phyloP scores from a whole-genome alignment of 2,888 invertebrate genomes.

The Lochmaea crataegi region DNA sequence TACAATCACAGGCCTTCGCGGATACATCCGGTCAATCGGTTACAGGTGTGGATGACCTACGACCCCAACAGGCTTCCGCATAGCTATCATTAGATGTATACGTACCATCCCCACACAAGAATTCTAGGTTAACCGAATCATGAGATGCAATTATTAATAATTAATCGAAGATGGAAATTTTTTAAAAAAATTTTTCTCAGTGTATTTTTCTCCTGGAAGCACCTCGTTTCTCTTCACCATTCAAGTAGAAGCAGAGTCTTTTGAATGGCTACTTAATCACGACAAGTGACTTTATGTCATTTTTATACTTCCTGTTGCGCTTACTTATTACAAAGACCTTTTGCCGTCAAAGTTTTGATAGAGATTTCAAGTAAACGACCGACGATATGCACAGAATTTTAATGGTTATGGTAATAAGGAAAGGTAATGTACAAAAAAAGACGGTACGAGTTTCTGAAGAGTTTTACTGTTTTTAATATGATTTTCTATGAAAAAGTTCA shows the following conservation, averaged over 20 bases:
- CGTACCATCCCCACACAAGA: slow-evolving; percentile 47
- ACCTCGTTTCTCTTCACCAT: slow-evolving; percentile 22
- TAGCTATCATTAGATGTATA: slow-evolving; percentile 52
- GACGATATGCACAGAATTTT: slow-evolving; percentile 26
- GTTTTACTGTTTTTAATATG: background rate
- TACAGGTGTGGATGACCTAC: slow-evolving; percentile 62
- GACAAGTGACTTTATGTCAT: slow-evolving; percentile 34
- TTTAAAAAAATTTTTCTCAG: background rate
- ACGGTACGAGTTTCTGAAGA: background rate
- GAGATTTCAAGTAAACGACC: slow-evolving; percentile 37
- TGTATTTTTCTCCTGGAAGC: background rate
- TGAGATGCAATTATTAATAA: slow-evolving; percentile 21
- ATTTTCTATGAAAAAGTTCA: no score
- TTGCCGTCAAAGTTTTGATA: slow-evolving; percentile 39
- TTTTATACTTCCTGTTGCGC: slow-evolving; percentile 44
- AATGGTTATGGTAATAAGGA: slow-evolving; percentile 34
- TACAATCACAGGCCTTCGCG: background rate
- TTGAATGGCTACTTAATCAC: slow-evolving; percentile 38
- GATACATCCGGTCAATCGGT: slow-evolving; percentile 59
- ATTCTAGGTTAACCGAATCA: slow-evolving; percentile 51
- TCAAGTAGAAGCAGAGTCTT: slow-evolving; percentile 22
- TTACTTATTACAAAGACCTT: slow-evolving; percentile 35
- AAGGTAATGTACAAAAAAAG: background rate
- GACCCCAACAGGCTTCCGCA: slow-evolving; percentile 61
- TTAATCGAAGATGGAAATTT: background rate